Evolutionary conservation across 1,140 invertebrate genomes (phyloP).

Genomic region (Brachystomella parvula): DNA sequence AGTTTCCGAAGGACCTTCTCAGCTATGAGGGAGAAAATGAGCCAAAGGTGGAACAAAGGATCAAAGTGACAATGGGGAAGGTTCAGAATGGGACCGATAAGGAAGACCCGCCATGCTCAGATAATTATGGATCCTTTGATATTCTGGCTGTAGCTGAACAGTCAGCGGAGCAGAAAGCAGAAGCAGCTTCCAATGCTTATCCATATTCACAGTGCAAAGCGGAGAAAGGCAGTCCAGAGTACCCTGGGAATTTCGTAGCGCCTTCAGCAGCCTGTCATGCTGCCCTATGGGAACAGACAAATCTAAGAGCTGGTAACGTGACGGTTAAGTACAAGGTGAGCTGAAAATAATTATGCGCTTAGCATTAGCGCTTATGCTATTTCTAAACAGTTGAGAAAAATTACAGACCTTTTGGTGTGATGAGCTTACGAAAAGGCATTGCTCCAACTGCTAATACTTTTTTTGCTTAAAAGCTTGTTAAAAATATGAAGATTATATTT

Average conservation of each 20-base stretch:
- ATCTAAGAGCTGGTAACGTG: constrained; percentile 23
- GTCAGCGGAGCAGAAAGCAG: constrained; percentile 12
- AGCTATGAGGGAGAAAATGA: constrained; percentile 27
- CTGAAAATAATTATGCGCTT: background rate
- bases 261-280: constrained; percentile 31
- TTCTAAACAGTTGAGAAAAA: too few species aligned
- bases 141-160: constrained; percentile 16
- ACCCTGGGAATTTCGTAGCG: constrained; percentile 28
- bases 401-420: too few species aligned
- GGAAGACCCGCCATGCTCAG: constrained; percentile 16
- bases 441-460: too few species aligned
- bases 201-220: constrained; percentile 33
- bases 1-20: constrained; percentile 14
- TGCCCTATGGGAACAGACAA: constrained; percentile 28
- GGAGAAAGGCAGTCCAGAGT: constrained; percentile 26
- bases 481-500: too few species aligned
- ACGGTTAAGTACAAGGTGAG: constrained; percentile 26
- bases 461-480: too few species aligned
- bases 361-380: constrained; percentile 1
- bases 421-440: too few species aligned
- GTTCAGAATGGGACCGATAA: constrained; percentile 7
- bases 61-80: constrained; percentile 21
- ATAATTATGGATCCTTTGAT: constrained; percentile 18
- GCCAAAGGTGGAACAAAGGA: constrained; percentile 14
- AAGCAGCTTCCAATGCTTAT: constrained; percentile 1